Evolutionary conservation across 2,888 invertebrate genomes (phyloP).

Genomic region (Trichogramma dendrolimi): DNA sequence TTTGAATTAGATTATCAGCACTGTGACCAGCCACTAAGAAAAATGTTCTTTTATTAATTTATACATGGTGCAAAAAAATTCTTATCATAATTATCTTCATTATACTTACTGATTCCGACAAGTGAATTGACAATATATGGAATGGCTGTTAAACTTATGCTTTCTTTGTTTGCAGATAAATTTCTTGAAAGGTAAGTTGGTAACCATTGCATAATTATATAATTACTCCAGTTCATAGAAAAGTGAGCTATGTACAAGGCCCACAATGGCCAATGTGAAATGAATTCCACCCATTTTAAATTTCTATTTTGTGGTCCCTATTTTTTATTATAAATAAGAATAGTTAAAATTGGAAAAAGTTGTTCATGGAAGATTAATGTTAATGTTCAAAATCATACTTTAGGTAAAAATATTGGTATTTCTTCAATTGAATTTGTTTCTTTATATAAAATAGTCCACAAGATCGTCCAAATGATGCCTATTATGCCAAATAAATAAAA

Average conservation of each 20-base stretch:
- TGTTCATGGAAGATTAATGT: constrained; percentile 8
- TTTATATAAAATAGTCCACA: constrained; percentile 64
- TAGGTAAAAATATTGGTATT: constrained; percentile 59
- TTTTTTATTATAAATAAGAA: constrained; percentile 21
- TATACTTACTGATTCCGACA: constrained; percentile 61
- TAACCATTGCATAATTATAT: constrained; percentile 76
- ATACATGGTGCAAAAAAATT: background rate
- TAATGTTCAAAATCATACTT: constrained; percentile 45
- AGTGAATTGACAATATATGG: constrained; percentile 72
- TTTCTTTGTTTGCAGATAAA: constrained; percentile 64
- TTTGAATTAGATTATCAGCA: constrained; percentile 63
- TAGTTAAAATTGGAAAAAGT: constrained; percentile 21
- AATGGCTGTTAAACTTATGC: constrained; percentile 69
- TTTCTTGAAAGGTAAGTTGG: constrained; percentile 67
- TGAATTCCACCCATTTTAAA: constrained; percentile 63
- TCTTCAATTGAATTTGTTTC: constrained; percentile 57
- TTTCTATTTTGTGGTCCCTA: constrained; percentile 56
- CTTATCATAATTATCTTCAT: background rate
- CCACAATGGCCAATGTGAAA: constrained; percentile 68
- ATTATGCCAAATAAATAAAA: constrained; percentile 67
- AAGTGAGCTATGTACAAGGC: constrained; percentile 73
- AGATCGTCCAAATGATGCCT: constrained; percentile 64
- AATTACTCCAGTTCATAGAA: constrained; percentile 77
- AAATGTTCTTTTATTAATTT: constrained; percentile 4
- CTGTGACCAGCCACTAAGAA: constrained; percentile 64